phyloP scores from a whole-genome alignment of 2,888 invertebrate genomes.

The Deroplatys truncata region DNA sequence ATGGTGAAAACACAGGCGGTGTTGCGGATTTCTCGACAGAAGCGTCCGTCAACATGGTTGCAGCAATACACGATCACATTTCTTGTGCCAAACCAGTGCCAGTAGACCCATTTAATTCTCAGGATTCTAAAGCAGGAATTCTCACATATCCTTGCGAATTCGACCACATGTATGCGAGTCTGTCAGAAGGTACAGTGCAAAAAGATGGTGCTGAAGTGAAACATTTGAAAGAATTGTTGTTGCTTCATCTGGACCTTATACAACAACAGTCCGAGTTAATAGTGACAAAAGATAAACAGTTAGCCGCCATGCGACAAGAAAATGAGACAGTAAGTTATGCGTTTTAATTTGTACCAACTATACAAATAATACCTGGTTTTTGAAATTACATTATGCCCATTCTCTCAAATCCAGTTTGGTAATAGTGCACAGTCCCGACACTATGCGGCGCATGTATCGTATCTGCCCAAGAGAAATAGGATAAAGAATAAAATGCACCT shows the following conservation, averaged over 20 bases:
- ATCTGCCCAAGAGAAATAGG: not conserved
- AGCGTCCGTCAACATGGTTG: constrained; percentile 33
- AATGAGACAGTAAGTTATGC: constrained; percentile 66
- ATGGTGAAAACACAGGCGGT: constrained; percentile 33
- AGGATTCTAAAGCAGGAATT: constrained; percentile 53
- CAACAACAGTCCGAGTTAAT: constrained; percentile 86
- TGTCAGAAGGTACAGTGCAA: constrained; percentile 31
- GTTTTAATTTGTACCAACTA: not conserved
- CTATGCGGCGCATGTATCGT: not conserved
- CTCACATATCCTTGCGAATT: constrained; percentile 58
- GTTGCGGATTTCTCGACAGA: constrained; percentile 31
- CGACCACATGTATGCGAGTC: constrained; percentile 69
- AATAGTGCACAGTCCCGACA: not conserved
- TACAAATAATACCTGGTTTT: not conserved
- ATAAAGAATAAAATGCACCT: not conserved
- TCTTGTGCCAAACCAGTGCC: constrained; percentile 32
- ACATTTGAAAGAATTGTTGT: constrained; percentile 70
- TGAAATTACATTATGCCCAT: not conserved
- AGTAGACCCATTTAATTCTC: constrained; percentile 31
- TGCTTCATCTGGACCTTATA: constrained; percentile 81
- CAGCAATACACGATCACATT: constrained; percentile 33
- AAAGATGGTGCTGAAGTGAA: constrained; percentile 52
- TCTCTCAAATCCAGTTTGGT: not conserved
- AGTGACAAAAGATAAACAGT: constrained; percentile 71
- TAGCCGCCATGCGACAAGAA: constrained; percentile 68